Evolutionary conservation across 2,888 invertebrate genomes (phyloP).

Genomic region (Pollenia griseotomentosa): DNA sequence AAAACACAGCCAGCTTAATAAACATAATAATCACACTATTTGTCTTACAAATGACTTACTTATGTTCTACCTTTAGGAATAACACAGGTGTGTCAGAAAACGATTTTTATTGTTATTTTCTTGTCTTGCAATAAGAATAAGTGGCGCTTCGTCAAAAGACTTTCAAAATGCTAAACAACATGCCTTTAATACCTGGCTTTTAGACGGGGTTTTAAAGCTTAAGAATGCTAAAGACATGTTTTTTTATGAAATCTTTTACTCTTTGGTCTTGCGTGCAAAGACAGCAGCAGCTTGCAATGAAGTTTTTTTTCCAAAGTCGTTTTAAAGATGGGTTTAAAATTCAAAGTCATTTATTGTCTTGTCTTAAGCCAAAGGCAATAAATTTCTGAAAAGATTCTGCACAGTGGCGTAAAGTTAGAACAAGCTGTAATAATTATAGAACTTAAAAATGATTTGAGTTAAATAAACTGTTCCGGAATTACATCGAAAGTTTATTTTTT

Average conservation of each 20-base stretch:
- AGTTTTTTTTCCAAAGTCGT: neutral
- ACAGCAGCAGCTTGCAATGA: slow-evolving; percentile 13
- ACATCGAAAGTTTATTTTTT: too few relatives aligned
- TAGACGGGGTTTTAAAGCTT: slow-evolving; percentile 25
- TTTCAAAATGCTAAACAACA: slow-evolving; percentile 61
- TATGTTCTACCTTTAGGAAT: neutral
- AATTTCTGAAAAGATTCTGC: slow-evolving; percentile 31
- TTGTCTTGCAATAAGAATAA: neutral
- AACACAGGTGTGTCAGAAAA: slow-evolving; percentile 18
- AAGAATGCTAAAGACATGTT: slow-evolving; percentile 14
- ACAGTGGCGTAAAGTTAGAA: too few relatives aligned
- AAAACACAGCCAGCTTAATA: neutral
- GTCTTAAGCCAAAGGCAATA: slow-evolving; percentile 28
- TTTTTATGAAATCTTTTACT: neutral
- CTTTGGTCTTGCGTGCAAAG: neutral
- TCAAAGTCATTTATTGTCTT: slow-evolving; percentile 39
- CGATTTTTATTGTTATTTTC: neutral
- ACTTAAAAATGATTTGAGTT: too few relatives aligned
- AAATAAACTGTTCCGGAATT: too few relatives aligned
- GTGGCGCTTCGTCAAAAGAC: slow-evolving; percentile 40
- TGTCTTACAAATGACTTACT: neutral
- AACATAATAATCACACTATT: neutral
- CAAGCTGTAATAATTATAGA: too few relatives aligned
- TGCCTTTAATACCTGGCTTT: slow-evolving; percentile 45
- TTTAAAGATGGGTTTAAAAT: slow-evolving; percentile 8